Conservation (phyloP, 2,797 vertebrate genomes). For the Sitta carolinensis region DNA sequence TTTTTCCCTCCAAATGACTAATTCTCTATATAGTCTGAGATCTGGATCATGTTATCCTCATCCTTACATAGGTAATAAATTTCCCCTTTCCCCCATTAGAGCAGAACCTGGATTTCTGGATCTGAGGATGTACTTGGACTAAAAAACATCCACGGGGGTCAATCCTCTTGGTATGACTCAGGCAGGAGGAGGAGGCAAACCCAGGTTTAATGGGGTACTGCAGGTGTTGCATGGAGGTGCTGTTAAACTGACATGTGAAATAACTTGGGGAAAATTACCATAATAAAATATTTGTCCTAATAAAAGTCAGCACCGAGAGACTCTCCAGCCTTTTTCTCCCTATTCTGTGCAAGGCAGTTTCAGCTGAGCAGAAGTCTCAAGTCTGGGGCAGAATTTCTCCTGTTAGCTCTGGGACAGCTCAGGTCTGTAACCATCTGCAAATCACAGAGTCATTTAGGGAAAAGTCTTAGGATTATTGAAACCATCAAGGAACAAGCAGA, state of each 20-base stretch:
- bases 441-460: not conserved
- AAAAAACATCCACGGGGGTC: not conserved
- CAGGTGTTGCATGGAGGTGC: not conserved
- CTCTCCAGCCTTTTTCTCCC: not conserved
- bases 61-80: not conserved
- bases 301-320: not conserved
- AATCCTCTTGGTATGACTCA: no score
- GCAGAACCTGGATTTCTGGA: not conserved
- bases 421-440: not conserved
- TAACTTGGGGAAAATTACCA: not conserved
- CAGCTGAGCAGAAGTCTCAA: not conserved
- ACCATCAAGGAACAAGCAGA: not conserved
- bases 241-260: not conserved
- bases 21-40: not conserved
- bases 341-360: not conserved
- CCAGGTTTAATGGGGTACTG: rapidly evolving
- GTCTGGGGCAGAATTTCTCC: not conserved
- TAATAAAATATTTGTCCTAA: not conserved
- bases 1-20: rapidly evolving
- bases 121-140: not conserved
- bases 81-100: not conserved
- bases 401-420: not conserved
- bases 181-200: not conserved
- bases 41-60: not conserved
- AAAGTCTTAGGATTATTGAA: not conserved